A percentile compares a stretch with the other conserved stretches of the same genome.
These are phyloP conservation scores for Odontocerum albicorne DNA, from an alignment of 2,888 invertebrate genomes.

Conservation along the genomic window DNA sequence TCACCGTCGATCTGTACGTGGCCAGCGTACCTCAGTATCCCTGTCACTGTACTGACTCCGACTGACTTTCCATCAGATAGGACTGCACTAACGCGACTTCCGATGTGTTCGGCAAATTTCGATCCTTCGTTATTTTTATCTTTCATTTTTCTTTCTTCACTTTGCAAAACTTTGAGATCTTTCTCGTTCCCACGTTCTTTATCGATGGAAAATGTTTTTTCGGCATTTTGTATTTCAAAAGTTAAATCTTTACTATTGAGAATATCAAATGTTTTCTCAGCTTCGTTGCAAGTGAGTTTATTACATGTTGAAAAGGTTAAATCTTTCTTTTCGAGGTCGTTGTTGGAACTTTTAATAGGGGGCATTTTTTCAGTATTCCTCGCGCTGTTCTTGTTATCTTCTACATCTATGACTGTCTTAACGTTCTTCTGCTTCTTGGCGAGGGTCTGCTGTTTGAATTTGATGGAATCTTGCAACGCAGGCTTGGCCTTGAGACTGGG, in stretches of 20 bases:
- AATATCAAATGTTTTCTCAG: conserved; percentile 18
- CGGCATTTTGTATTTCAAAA: conserved; percentile 17
- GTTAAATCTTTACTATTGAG: conserved; percentile 20
- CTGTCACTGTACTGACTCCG: conserved; percentile 45
- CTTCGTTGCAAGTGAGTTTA: conserved; percentile 7
- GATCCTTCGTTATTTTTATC: conserved; percentile 1
- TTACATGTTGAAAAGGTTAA: conserved; percentile 13
- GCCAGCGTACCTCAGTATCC: conserved; percentile 61
- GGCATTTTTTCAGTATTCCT: neutral
- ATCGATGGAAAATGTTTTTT: conserved; percentile 20
- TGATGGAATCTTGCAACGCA: neutral
- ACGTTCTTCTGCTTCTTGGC: neutral
- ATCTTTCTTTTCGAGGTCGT: neutral
- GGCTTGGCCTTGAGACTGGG: conserved; percentile 18
- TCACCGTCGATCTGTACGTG: conserved; percentile 55
- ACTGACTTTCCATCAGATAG: conserved; percentile 8
- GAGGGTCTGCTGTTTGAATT: neutral
- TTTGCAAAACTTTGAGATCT: conserved; percentile 1
- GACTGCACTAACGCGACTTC: conserved; percentile 19
- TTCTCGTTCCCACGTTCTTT: conserved; percentile 15
- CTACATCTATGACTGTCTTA: neutral
- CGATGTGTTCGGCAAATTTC: conserved; percentile 21
- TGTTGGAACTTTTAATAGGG: neutral
- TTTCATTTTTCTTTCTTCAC: neutral
- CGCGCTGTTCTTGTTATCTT: conserved; percentile 1